Base-by-base conservation (phyloP, 2,113 vertebrate species). In the Chascanopsetta lugubris region DNA sequence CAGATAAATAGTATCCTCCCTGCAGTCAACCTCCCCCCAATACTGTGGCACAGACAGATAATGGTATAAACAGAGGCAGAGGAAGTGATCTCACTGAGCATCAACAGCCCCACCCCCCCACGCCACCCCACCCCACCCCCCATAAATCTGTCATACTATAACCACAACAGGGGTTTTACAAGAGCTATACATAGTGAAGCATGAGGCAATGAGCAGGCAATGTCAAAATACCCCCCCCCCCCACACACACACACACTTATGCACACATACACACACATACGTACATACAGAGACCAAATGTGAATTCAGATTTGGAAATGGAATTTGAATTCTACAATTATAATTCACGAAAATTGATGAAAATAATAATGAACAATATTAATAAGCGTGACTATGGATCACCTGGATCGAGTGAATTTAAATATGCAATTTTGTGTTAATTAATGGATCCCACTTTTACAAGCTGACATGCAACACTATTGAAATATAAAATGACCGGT, bases 111-210 rank as follows among this genome's bases (percentile, higher is more conserved):
- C 26, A n/a, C n/a, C n/a, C n/a, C n/a, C n/a, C n/a, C n/a, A n/a
- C n/a, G n/a, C n/a, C n/a, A n/a, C n/a, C n/a, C n/a, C n/a, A n/a
- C n/a, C n/a, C n/a, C n/a, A n/a, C 12, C 47, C 32, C 47, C 61
- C 20, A 72, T 80, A 69, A 82, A 84, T 81, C 82, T 74, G 48
- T 25, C 56, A 47, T 6, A 53, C 69, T 64, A n/a, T 59, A 82
- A 45, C 64, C 64, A 67, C 72, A 56, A 65, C 18, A 54, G 55
- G 75, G 75, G 69, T 86, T 79, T 49, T 43, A 63, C 40, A 55
- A 55, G 50, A 2, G 48, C 82, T 90, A 84, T 75, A 84, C 63
- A 80, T 86, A 86, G 84, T 38, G 63, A 68, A 72, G 61, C 56
- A 87, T 77, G 82, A 85, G 66, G 62, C 74, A 84, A 83, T 43